phyloP scores from a whole-genome alignment of 2,113 vertebrate genomes.

The Pterocles orientalis region DNA sequence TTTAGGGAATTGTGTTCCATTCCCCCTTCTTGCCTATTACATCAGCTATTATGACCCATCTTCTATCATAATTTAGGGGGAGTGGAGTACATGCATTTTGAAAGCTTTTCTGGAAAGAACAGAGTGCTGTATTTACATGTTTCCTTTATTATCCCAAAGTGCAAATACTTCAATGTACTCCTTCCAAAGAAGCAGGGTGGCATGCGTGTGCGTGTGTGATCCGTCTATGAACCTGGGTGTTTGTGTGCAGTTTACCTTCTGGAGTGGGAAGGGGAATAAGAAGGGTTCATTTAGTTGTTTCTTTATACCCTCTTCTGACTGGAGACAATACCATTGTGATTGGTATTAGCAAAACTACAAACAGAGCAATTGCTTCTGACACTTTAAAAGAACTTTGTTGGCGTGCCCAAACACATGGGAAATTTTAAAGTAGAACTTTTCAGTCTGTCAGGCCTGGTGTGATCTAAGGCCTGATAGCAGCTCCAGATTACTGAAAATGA shows the following conservation, averaged over 20 bases:
- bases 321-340: neutral
- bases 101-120: constrained; percentile 68
- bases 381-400: constrained; percentile 75
- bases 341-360: constrained; percentile 24
- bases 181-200: neutral
- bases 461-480: constrained; percentile 71
- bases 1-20: constrained; percentile 71
- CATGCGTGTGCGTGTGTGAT: neutral
- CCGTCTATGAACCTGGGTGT: neutral
- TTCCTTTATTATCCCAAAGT: constrained; percentile 55
- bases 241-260: neutral
- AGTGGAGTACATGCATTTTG: constrained; percentile 57
- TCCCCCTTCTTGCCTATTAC: constrained; percentile 73
- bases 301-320: neutral
- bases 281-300: neutral
- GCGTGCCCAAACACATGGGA: constrained; percentile 53
- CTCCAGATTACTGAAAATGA: constrained; percentile 67
- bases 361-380: constrained; percentile 65
- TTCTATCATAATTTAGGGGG: constrained; percentile 72
- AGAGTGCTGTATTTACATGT: constrained; percentile 44
- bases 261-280: neutral
- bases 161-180: constrained; percentile 34
- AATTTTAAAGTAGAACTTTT: constrained; percentile 75
- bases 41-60: constrained; percentile 74
- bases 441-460: constrained; percentile 67